Percentiles rank a stretch among this genome's conserved stretches.
Evolutionary conservation across 1,140 invertebrate species (phyloP).

Genomic region (Ips nitidus): DNA sequence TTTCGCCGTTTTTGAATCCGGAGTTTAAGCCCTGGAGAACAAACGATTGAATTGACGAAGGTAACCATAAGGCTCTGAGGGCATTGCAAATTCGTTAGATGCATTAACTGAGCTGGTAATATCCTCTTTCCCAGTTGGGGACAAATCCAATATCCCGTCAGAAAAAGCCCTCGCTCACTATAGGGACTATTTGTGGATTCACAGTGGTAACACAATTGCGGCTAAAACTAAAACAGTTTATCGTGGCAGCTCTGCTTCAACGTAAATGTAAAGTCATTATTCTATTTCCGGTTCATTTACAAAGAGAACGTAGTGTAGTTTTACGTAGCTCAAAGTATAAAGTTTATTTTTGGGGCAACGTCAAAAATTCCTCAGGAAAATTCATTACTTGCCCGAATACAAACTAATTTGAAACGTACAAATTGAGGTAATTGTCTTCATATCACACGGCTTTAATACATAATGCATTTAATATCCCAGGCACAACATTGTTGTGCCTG

Average conservation of each 20-base stretch:
- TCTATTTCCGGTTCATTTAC: slow-evolving; percentile 11
- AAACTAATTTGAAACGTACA: slow-evolving; percentile 1
- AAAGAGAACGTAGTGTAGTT: not conserved
- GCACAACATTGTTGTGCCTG: not conserved
- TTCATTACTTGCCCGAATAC: not conserved
- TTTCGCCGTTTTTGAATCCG: not conserved
- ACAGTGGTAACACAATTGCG: slow-evolving; percentile 13
- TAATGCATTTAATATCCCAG: not conserved
- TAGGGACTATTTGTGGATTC: slow-evolving; percentile 13
- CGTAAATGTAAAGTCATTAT: slow-evolving; percentile 9
- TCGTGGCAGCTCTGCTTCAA: slow-evolving; percentile 5
- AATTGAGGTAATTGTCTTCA: slow-evolving; percentile 8
- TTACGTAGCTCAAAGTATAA: not conserved
- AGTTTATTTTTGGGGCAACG: not conserved
- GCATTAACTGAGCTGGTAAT: not conserved
- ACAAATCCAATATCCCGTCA: slow-evolving; percentile 16
- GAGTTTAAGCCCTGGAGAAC: not conserved
- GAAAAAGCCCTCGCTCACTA: slow-evolving; percentile 5
- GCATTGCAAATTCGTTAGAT: slow-evolving; percentile 3
- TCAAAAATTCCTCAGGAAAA: slow-evolving; percentile 8
- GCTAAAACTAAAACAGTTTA: slow-evolving; percentile 21
- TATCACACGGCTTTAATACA: not conserved
- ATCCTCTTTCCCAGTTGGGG: slow-evolving; percentile 3
- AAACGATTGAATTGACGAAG: not conserved
- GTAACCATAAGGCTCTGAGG: not conserved